Base-by-base conservation (phyloP, 2,888 invertebrate species). In the Mimumesa dahlbomi region DNA sequence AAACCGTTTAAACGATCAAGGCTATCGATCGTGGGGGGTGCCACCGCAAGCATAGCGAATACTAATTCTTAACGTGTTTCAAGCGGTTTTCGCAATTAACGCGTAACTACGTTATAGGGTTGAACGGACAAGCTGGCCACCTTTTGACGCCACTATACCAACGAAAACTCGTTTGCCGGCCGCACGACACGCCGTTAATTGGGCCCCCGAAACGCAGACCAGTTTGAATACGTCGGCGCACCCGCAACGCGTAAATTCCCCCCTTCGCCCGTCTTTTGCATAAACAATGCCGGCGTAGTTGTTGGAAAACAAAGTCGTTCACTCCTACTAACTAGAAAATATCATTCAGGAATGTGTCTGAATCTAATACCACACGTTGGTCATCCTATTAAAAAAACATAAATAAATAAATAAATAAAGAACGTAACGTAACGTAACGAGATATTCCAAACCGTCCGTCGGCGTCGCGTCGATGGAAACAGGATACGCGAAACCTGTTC, bases 111-210 rank as follows among this genome's bases (percentile, higher is more conserved):
- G 74, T 82, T 82, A 82, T 56, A 68, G 70, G 73, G 70, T 72
- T 66, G 78, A 75, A 69, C 65, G 71, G 70, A 57, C 64, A 77
- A 74, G 70, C 73, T 57, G 62, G 79, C 77, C 73, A 77, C 74
- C 80, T 83, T 83, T 79, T 75, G 78, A 82, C 78, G 76, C 76
- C 74, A 74, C 64, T 68, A 62, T 50, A 59, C 75, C 70, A 67
- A 71, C 76, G 77, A 80, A 80, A 82, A 83, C 82, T 81, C 76
- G 75, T 75, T 81, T 73, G 73, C 73, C 67, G 25, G 73, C 72
- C 75, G 42, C 80, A 75, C 69, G 76, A 79, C 77, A 52, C 43
- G 59, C 59, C 76, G 72, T 79, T 79, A 77, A 79, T 79, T 79
- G 75, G 56, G 34, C 74, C 72, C n/a, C 53, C 76, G 68, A 72